phyloP scores from a whole-genome alignment of 1,140 invertebrate genomes.

The Drosophila kohkoa region DNA sequence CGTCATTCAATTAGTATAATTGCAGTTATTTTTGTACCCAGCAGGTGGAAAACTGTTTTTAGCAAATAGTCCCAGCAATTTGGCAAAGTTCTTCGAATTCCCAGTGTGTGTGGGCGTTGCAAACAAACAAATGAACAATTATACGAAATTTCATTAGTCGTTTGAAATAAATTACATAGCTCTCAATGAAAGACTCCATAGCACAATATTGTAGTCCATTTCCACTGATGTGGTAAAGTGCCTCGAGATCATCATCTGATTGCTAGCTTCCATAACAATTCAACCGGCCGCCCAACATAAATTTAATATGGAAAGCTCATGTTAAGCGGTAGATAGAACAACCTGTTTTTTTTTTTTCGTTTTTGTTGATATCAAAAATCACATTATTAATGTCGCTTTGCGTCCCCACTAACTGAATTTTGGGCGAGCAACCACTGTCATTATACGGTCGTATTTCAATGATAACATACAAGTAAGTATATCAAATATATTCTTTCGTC shows the following conservation, averaged over 20 bases:
- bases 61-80: constrained; percentile 26
- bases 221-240: too few relatives aligned
- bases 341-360: constrained; percentile 61
- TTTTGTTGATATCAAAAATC: constrained; percentile 63
- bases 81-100: constrained; percentile 11
- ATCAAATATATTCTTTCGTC: constrained; percentile 59
- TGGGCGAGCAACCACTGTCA: constrained; percentile 25
- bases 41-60: constrained; percentile 65
- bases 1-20: constrained; percentile 80
- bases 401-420: constrained; percentile 53
- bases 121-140: neutral
- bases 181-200: neutral
- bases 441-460: constrained; percentile 70
- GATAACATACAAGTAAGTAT: constrained; percentile 56
- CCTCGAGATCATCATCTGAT: constrained; percentile 21
- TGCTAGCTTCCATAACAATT: constrained; percentile 5
- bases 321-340: constrained; percentile 55
- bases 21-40: constrained; percentile 50
- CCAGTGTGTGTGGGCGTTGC: neutral
- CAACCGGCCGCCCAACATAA: constrained; percentile 38
- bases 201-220: neutral
- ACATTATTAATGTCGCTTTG: constrained; percentile 72
- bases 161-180: too few relatives aligned
- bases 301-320: constrained; percentile 73
- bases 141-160: too few relatives aligned